Evolutionary conservation across 2,797 vertebrate genomes (phyloP).

Genomic region (Acanthurus lineatus): DNA sequence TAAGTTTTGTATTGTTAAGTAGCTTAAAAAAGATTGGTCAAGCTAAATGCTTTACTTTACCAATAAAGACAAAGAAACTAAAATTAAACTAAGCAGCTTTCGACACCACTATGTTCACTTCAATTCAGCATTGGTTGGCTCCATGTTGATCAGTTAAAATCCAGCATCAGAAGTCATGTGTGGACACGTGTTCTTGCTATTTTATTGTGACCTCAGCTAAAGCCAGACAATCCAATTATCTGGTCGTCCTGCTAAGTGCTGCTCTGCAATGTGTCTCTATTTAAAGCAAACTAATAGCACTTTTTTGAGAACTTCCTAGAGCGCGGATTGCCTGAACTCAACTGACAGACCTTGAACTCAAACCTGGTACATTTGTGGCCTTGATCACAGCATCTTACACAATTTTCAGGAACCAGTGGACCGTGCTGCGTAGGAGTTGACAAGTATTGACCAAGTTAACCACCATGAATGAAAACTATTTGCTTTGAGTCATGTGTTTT

Average conservation of each 20-base stretch:
- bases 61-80: neutral
- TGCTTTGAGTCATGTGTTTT: neutral
- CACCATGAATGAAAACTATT: neutral
- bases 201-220: constrained; percentile 71
- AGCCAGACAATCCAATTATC: constrained; percentile 83
- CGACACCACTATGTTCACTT: neutral
- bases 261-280: constrained; percentile 71
- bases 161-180: constrained; percentile 52
- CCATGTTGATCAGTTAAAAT: constrained; percentile 36
- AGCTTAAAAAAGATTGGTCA: neutral
- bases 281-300: constrained; percentile 74
- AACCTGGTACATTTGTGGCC: constrained; percentile 21
- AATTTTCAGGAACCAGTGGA: neutral
- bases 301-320: constrained; percentile 51
- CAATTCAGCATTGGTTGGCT: neutral
- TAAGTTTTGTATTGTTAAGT: neutral
- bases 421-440: neutral
- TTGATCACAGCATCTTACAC: constrained; percentile 1
- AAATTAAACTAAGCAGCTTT: constrained; percentile 12
- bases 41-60: neutral
- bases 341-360: constrained; percentile 32
- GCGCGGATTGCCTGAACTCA: constrained; percentile 23
- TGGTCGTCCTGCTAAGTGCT: constrained; percentile 36
- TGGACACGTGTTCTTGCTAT: constrained; percentile 59
- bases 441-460: neutral